A percentile compares a stretch with the other conserved stretches of the same genome.
Conservation (phyloP, 2,113 vertebrate genomes). For the Tympanuchus pallidicinctus region DNA sequence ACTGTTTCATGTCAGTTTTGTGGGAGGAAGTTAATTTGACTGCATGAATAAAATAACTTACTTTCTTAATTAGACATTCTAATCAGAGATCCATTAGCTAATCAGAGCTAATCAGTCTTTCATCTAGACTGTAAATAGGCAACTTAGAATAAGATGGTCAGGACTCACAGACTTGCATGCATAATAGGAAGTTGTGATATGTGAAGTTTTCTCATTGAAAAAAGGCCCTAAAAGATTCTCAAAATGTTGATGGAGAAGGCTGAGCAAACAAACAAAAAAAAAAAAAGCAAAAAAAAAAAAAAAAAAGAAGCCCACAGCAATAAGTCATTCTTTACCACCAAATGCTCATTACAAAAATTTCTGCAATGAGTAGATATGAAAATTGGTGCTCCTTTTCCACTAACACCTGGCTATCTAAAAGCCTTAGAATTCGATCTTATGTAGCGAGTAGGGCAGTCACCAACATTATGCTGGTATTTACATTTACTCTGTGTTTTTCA, state of each 20-base stretch:
- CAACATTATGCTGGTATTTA: background rate
- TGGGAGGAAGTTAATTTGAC: constrained; percentile 66
- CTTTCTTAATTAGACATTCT: constrained; percentile 72
- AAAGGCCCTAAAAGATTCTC: background rate
- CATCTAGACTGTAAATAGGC: constrained; percentile 69
- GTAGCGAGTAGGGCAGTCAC: background rate
- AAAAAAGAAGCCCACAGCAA: too few relatives aligned
- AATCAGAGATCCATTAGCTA: constrained; percentile 73
- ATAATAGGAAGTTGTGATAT: constrained; percentile 21
- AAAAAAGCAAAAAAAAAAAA: too few relatives aligned
- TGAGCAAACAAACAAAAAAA: background rate
- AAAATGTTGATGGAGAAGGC: background rate
- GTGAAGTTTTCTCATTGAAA: background rate
- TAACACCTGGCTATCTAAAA: background rate
- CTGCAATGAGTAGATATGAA: background rate
- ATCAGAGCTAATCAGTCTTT: constrained; percentile 75
- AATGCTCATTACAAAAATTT: background rate
- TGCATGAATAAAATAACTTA: constrained; percentile 73
- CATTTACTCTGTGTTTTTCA: background rate
- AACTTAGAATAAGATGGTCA: constrained; percentile 51
- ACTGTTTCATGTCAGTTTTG: constrained; percentile 28
- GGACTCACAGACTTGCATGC: constrained; percentile 42
- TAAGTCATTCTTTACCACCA: background rate
- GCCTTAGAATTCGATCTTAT: background rate
- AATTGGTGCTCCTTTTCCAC: background rate